A percentile compares a stretch with the other conserved stretches of the same genome.
Evolutionary conservation across 1,140 invertebrate species (phyloP).

Genomic region (Papilio polyxenes): DNA sequence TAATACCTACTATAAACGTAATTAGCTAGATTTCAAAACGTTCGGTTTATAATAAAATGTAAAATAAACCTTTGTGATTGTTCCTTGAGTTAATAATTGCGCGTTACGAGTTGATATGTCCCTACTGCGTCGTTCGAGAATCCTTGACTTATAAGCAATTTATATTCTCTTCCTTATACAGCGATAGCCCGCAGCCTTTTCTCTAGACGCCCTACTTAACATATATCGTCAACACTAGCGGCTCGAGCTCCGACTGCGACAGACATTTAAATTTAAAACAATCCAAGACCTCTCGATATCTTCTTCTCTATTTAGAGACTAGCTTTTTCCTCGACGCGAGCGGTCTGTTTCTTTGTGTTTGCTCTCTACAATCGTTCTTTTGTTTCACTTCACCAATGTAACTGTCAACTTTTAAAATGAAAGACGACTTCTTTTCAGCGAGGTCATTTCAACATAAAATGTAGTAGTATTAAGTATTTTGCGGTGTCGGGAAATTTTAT

Average conservation of each 20-base stretch:
- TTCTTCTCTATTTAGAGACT: slow-evolving; percentile 31
- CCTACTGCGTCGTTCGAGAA: slow-evolving; percentile 48
- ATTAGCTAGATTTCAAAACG: slow-evolving; percentile 17
- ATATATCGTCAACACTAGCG: slow-evolving; percentile 49
- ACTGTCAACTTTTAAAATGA: slow-evolving; percentile 19
- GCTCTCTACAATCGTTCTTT: slow-evolving; percentile 21
- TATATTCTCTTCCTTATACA: slow-evolving; percentile 68
- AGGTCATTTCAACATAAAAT: slow-evolving; percentile 20
- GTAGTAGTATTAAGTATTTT: slow-evolving; percentile 26
- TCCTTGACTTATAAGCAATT: slow-evolving; percentile 68
- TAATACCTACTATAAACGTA: slow-evolving; percentile 12
- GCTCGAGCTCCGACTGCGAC: slow-evolving; percentile 40
- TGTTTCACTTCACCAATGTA: slow-evolving; percentile 9
- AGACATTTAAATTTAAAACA: slow-evolving; percentile 39
- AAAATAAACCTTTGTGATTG: slow-evolving; percentile 16
- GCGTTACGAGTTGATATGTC: slow-evolving; percentile 44
- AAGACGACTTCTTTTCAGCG: slow-evolving; percentile 3
- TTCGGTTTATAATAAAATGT: slow-evolving; percentile 10
- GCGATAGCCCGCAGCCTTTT: slow-evolving; percentile 55
- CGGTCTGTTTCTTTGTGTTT: slow-evolving; percentile 23
- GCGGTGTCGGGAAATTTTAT: slow-evolving; percentile 32
- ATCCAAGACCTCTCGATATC: slow-evolving; percentile 29
- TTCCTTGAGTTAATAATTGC: slow-evolving; percentile 29
- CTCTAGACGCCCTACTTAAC: slow-evolving; percentile 56
- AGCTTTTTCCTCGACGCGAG: slow-evolving; percentile 26